Base-by-base conservation (phyloP, 53 echinoderm and acorn worm species). In the Astropecten irregularis region DNA sequence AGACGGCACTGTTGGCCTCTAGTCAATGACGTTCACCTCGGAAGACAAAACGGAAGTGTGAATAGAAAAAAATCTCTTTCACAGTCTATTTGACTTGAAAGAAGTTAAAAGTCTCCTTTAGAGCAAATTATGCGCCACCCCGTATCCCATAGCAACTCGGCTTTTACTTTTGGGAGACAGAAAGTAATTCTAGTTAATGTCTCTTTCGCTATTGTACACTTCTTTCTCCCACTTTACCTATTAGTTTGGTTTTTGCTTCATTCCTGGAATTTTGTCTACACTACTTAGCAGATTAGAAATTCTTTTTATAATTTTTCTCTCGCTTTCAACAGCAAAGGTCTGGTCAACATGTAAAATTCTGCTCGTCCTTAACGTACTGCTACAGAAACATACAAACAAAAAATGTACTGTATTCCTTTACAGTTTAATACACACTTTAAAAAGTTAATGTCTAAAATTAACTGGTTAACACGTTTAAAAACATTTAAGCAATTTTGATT, bases 391-490 rank as follows among this genome's bases (percentile, higher is more conserved):
- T 40, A 42, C 37, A 59, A 79, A 31, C 61, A 42, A 42, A 42
- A 11, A 42, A 11, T 42, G 42, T 28, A 37, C 28, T 25, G 19
- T 19, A 36, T 76, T 76, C 57, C 37, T 55, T n/a, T n/a, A n/a
- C n/a, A n/a, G n/a, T n/a, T n/a, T n/a, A n/a, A n/a, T n/a, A n/a
- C n/a, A n/a, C n/a, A n/a, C n/a, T n/a, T n/a, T n/a, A n/a, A n/a
- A n/a, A n/a, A n/a, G n/a, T n/a, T n/a, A n/a, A n/a, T n/a, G n/a
- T n/a, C n/a, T n/a, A n/a, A n/a, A n/a, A n/a, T n/a, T n/a, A n/a
- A n/a, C n/a, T n/a, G n/a, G n/a, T n/a, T n/a, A n/a, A n/a, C n/a
- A 76, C 76, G 57, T 23, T 54, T 49, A 73, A 52, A 76, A 56
- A 69, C 29, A 42, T 79, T 33, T 52, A 79, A 61, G 46, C 79